Evolutionary conservation across 1,140 invertebrate species (phyloP), one percentile per base, ranked within the genome.

Genomic region (Micrasema minimum): DNA sequence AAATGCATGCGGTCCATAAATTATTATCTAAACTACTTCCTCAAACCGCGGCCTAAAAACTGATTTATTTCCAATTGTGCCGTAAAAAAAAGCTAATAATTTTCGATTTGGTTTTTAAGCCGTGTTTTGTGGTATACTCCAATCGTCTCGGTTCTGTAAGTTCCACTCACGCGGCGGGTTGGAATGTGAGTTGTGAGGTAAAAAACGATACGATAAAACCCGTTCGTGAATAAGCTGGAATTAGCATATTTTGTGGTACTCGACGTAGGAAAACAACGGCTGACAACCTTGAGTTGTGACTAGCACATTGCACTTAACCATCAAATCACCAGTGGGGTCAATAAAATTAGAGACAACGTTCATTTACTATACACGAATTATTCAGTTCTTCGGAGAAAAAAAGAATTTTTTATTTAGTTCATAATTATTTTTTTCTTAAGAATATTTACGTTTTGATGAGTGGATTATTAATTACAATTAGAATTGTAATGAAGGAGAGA

Each of bases 301-400:
- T 51, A 67, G 65, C 62, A 64, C 66, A 59, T 73, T 69, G 71
- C 71, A 64, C 66, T 73, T 73, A 73, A 73, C 71, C 59, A 26
- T 69, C 37, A 51, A 48, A 22, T 53, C 12, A 14, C 26, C 41
- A 18, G 9, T 26, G 61, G 61, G 61, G 61, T 64, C 18, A 55
- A 22, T 51, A 22, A 51, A 51, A 51, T 51, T 5, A n/a, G n/a
- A n/a, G n/a, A n/a, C n/a, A n/a, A n/a, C n/a, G n/a, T n/a, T n/a
- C n/a, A n/a, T n/a, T n/a, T n/a, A n/a, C n/a, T n/a, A n/a, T n/a
- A n/a, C n/a, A n/a, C n/a, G n/a, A n/a, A n/a, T n/a, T n/a, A n/a
- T n/a, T n/a, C n/a, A n/a, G n/a, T n/a, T n/a, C n/a, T n/a, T n/a
- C n/a, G n/a, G n/a, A n/a, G n/a, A n/a, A n/a, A n/a, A n/a, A n/a